Evolutionary conservation across 2,888 invertebrate species (phyloP).

Genomic region (Calephelis perditalis): DNA sequence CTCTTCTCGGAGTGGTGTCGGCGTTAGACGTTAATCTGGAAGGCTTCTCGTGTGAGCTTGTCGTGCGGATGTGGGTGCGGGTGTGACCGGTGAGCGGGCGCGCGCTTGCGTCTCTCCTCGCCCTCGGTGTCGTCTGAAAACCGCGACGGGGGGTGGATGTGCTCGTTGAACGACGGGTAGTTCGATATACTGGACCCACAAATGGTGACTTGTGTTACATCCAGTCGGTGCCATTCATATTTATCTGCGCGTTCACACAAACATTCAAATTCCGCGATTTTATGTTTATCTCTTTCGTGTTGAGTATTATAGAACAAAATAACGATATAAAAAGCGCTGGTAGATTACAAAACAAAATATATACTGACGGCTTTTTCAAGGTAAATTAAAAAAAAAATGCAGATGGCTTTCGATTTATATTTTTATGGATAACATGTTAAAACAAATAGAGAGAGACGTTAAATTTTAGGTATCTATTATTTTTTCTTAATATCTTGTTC

Average conservation of each 20-base stretch:
- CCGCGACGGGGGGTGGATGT: conserved; percentile 90
- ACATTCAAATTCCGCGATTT: too few relatives aligned
- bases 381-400: too few relatives aligned
- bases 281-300: too few relatives aligned
- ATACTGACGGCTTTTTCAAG: too few relatives aligned
- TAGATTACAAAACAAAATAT: too few relatives aligned
- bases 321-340: too few relatives aligned
- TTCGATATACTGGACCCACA: conserved; percentile 82
- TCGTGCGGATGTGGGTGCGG: conserved; percentile 45
- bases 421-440: too few relatives aligned
- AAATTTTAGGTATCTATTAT: too few relatives aligned
- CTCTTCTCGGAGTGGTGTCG: not conserved
- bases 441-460: too few relatives aligned
- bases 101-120: conserved; percentile 71
- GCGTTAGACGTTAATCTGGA: conserved; percentile 86
- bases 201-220: conserved; percentile 24
- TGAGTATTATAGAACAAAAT: too few relatives aligned
- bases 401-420: too few relatives aligned
- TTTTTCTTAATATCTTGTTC: too few relatives aligned
- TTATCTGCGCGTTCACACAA: not conserved
- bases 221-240: conserved; percentile 12
- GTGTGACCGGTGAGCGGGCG: conserved; percentile 37
- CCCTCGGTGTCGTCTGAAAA: conserved; percentile 88
- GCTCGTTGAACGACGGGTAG: conserved; percentile 88
- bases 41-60: conserved; percentile 82